phyloP scores from a whole-genome alignment of 2,113 vertebrate species.

The Chunga burmeisteri region DNA sequence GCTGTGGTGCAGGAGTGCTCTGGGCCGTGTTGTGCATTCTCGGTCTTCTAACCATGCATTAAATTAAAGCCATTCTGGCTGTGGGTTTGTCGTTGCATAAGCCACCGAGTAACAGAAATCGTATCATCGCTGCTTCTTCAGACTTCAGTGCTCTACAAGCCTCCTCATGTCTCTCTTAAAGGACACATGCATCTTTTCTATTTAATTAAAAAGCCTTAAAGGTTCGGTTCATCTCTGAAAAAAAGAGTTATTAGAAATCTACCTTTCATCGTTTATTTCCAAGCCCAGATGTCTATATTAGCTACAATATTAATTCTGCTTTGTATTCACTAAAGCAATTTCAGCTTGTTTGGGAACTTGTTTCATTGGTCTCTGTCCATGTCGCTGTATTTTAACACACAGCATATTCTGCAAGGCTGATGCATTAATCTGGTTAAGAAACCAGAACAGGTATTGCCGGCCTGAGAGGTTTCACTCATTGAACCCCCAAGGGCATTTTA shows the following conservation, averaged over 20 bases:
- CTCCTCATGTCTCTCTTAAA: not conserved
- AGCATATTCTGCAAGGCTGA: not conserved
- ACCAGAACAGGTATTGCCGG: constrained; percentile 33
- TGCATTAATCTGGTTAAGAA: constrained; percentile 9
- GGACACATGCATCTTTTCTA: not conserved
- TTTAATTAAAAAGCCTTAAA: not conserved
- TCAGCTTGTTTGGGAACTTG: not conserved
- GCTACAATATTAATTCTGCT: not conserved
- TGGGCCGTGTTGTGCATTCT: not conserved
- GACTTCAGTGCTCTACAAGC: not conserved
- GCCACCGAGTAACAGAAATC: not conserved
- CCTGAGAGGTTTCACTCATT: not conserved
- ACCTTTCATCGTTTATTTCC: not conserved
- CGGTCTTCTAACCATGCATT: not conserved
- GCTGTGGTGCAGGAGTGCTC: not conserved
- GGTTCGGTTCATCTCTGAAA: not conserved
- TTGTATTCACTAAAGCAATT: not conserved
- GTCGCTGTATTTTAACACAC: not conserved
- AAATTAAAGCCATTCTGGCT: not conserved
- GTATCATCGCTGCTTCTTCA: not conserved
- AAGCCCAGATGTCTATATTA: not conserved
- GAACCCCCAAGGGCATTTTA: not conserved
- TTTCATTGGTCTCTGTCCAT: not conserved
- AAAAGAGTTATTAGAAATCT: not conserved
- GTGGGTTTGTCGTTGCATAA: not conserved